phyloP scores from a whole-genome alignment of 2,888 invertebrate genomes.

The Dryobotodes eremita region DNA sequence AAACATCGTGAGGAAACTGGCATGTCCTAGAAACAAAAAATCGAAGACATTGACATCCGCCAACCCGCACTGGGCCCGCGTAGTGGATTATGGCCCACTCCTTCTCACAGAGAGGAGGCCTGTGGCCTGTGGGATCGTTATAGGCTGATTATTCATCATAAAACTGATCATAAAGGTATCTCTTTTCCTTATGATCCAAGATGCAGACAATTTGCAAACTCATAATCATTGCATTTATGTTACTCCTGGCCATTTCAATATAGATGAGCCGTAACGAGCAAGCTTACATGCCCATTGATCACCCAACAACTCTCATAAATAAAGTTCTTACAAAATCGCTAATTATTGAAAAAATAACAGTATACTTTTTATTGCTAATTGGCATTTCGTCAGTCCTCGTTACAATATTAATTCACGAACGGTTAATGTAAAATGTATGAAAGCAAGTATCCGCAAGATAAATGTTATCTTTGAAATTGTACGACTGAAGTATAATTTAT shows the following conservation, averaged over 20 bases:
- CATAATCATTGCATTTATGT: conserved; percentile 3
- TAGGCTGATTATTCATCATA: too few species aligned
- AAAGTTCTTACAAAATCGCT: conserved; percentile 11
- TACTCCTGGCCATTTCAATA: not conserved
- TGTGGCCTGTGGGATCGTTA: too few species aligned
- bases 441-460: conserved; percentile 19
- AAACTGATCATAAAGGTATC: not conserved
- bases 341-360: not conserved
- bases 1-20: too few species aligned
- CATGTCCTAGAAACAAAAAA: too few species aligned
- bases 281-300: not conserved
- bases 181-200: not conserved
- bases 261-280: not conserved
- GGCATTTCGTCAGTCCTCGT: conserved; percentile 18
- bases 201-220: not conserved
- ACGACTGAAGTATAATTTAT: conserved; percentile 31
- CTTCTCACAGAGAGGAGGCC: too few species aligned
- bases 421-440: conserved; percentile 16
- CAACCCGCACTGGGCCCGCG: too few species aligned
- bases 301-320: not conserved
- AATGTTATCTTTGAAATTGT: conserved; percentile 27
- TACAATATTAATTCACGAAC: conserved; percentile 15
- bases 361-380: conserved; percentile 20
- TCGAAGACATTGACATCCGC: too few species aligned
- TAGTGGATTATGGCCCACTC: too few species aligned